phyloP scores from a whole-genome alignment of 2,797 vertebrate species.

The Sus cebifrons region DNA sequence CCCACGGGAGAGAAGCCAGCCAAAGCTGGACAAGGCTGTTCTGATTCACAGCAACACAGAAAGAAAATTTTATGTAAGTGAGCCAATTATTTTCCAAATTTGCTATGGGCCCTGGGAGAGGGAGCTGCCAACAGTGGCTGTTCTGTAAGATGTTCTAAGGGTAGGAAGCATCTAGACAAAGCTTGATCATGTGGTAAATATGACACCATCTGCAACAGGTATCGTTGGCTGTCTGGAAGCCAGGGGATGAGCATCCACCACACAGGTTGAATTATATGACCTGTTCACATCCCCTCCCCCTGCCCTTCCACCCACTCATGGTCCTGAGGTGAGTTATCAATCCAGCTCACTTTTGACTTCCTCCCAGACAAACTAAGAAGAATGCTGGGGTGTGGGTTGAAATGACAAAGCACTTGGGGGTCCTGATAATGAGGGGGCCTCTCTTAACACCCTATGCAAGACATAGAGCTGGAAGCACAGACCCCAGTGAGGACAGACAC shows the following conservation, averaged over 20 bases:
- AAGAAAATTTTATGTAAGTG: not conserved
- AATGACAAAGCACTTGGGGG: not conserved
- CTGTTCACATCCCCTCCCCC: fast-evolving
- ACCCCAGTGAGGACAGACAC: not conserved
- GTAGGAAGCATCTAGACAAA: not conserved
- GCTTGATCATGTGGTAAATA: not conserved
- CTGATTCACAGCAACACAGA: fast-evolving
- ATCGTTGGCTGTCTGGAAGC: not conserved
- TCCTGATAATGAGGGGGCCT: fast-evolving
- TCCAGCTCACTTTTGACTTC: not conserved
- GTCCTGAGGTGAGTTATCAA: not conserved
- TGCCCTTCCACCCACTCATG: fast-evolving
- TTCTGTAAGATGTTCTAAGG: too few species aligned
- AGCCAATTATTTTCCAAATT: not conserved
- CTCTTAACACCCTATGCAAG: fast-evolving
- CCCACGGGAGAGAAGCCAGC: too few species aligned
- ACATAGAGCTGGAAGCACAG: not conserved
- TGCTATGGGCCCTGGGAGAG: not conserved
- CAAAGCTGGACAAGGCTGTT: not conserved
- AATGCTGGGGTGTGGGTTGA: fast-evolving
- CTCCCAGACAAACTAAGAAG: not conserved
- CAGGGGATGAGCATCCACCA: too few species aligned
- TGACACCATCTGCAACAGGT: not conserved
- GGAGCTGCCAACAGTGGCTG: too few species aligned
- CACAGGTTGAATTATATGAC: not conserved